Conservation (phyloP, 2,113 vertebrate species). For the Hyaena hyaena region DNA sequence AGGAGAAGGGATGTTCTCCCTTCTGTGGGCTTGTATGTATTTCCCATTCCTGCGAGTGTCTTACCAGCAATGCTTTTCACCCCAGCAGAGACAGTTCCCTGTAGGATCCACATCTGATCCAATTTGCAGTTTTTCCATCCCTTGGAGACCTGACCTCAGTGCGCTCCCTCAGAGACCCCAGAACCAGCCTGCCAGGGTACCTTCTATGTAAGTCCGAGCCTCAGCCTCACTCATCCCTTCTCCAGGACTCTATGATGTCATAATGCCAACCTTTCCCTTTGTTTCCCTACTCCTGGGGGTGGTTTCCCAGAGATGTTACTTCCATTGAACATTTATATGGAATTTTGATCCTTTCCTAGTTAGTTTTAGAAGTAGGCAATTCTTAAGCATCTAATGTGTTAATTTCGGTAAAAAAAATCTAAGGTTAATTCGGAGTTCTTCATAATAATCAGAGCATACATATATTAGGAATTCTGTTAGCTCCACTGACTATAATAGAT, state of each 20-base stretch:
- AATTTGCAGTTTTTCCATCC: neutral
- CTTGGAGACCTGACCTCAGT: neutral
- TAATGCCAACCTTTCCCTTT: neutral
- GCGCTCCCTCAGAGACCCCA: accelerated
- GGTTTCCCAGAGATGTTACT: neutral
- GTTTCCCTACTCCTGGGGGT: too few species aligned
- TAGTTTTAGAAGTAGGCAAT: neutral
- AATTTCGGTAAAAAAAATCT: neutral
- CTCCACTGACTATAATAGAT: neutral
- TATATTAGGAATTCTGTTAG: neutral
- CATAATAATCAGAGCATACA: neutral
- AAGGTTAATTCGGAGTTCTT: neutral
- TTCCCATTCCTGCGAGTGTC: neutral
- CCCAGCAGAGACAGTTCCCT: neutral
- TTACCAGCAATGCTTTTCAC: neutral
- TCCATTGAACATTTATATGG: neutral
- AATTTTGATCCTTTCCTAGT: neutral
- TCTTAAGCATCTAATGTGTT: neutral
- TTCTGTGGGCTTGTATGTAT: neutral
- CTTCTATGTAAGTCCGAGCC: neutral
- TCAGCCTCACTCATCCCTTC: neutral
- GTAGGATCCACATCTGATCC: too few species aligned
- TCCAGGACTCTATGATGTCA: neutral
- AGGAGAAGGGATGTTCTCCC: neutral
- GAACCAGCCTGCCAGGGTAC: neutral